Evolutionary conservation across 1,140 invertebrate species (phyloP).

Genomic region (Aphelinus certus): DNA sequence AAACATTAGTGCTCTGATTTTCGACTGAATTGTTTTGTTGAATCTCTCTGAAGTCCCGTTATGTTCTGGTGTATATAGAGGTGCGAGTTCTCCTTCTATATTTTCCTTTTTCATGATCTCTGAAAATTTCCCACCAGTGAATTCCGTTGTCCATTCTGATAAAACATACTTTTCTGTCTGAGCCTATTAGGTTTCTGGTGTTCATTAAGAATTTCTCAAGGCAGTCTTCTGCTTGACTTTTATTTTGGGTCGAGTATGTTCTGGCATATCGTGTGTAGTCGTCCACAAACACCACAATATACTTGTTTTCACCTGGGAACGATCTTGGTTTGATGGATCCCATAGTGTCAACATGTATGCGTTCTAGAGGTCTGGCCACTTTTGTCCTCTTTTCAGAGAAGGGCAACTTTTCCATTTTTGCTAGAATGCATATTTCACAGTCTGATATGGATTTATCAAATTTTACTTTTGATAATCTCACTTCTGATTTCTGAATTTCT

Average conservation of each 20-base stretch:
- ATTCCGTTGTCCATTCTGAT: no score
- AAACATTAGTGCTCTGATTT: no score
- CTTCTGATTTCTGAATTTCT: conserved; percentile 32
- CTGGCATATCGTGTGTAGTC: conserved; percentile 21
- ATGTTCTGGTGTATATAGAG: conserved; percentile 40
- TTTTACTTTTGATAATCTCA: not conserved
- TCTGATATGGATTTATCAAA: not conserved
- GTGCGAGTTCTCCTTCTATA: conserved; percentile 5
- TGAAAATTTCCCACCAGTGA: no score
- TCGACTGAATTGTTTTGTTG: no score
- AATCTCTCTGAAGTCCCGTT: conserved; percentile 43
- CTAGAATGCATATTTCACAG: conserved; percentile 33
- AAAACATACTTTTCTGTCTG: no score
- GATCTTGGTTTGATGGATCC: conserved; percentile 28
- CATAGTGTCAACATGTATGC: conserved; percentile 35
- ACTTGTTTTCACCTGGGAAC: conserved; percentile 23
- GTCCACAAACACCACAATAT: conserved; percentile 21
- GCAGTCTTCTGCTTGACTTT: conserved; percentile 11
- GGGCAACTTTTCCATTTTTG: conserved; percentile 21
- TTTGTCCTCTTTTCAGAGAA: conserved; percentile 26
- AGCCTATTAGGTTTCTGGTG: conserved; percentile 17
- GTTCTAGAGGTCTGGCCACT: conserved; percentile 25
- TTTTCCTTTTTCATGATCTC: conserved; percentile 4
- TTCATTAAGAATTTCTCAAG: conserved; percentile 8
- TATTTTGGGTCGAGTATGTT: conserved; percentile 16